These are phyloP conservation scores for Ophonus ardosiacus DNA, from an alignment of 2,888 invertebrate species.

Conservation along the genomic window DNA sequence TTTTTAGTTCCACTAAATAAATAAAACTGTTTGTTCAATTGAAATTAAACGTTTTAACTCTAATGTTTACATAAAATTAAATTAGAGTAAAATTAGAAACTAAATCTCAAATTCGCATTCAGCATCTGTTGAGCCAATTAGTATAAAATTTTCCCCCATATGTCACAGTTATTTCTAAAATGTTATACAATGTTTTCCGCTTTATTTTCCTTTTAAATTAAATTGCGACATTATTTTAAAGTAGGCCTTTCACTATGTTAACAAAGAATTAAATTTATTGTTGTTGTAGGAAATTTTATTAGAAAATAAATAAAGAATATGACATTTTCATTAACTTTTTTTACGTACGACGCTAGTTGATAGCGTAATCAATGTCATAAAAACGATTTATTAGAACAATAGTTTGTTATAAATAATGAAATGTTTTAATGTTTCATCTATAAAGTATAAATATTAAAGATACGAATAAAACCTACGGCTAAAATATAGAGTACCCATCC, in stretches of 20 bases:
- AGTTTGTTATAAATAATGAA: too few species aligned
- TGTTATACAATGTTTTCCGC: not conserved
- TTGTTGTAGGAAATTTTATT: not conserved
- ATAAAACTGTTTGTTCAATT: not conserved
- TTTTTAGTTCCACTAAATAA: not conserved
- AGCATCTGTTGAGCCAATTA: not conserved
- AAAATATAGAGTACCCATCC: too few species aligned
- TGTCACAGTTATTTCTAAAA: not conserved
- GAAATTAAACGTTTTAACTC: not conserved
- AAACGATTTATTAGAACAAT: too few species aligned
- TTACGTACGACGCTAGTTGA: not conserved
- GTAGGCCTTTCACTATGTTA: not conserved
- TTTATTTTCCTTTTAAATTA: not conserved
- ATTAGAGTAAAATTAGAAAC: constrained; percentile 3
- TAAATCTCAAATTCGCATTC: not conserved
- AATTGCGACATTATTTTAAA: not conserved
- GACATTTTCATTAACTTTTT: not conserved
- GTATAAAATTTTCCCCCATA: not conserved
- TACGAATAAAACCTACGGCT: too few species aligned
- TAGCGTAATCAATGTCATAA: not conserved
- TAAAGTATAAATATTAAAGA: too few species aligned
- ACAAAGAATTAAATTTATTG: not conserved
- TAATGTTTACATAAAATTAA: not conserved
- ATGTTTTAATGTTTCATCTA: too few species aligned
- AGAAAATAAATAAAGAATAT: not conserved